A percentile compares a stretch with the other conserved stretches of the same genome.
Conservation (phyloP, 2,888 invertebrate genomes). For the Andrena trimmerana region DNA sequence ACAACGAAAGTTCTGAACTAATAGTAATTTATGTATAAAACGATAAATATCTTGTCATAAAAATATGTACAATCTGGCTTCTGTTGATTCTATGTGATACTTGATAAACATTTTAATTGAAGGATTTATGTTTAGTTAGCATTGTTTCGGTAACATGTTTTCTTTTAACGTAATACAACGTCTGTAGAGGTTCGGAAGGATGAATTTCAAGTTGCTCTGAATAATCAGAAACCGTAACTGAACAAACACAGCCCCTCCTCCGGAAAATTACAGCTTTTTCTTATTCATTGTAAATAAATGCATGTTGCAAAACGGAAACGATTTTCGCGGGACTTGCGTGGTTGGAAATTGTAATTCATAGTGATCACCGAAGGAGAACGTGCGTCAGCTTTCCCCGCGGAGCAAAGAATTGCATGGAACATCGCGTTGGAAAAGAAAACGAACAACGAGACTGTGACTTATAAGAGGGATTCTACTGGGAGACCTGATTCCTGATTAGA, state of each 20-base stretch:
- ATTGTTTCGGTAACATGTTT: not conserved
- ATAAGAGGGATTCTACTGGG: not conserved
- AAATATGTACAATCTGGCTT: no score
- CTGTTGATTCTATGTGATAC: no score
- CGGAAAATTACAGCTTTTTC: constrained; percentile 41
- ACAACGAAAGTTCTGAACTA: no score
- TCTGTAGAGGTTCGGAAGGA: not conserved
- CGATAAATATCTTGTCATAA: no score
- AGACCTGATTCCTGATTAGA: no score
- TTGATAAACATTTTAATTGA: no score
- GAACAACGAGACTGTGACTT: not conserved
- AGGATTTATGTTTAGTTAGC: not conserved
- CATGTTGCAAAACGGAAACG: constrained; percentile 40
- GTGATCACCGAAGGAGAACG: constrained; percentile 61
- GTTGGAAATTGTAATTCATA: constrained; percentile 50
- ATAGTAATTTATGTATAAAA: no score
- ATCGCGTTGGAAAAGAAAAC: constrained; percentile 1
- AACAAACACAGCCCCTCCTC: constrained; percentile 51
- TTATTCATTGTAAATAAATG: constrained; percentile 19
- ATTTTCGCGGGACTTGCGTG: constrained; percentile 49
- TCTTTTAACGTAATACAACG: not conserved
- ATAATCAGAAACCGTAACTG: constrained; percentile 45
- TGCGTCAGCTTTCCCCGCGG: constrained; percentile 55
- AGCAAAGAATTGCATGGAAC: constrained; percentile 40
- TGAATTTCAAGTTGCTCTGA: constrained; percentile 26